Conservation (phyloP, 1,140 invertebrate species). For the Drosophila lacteicornis region DNA sequence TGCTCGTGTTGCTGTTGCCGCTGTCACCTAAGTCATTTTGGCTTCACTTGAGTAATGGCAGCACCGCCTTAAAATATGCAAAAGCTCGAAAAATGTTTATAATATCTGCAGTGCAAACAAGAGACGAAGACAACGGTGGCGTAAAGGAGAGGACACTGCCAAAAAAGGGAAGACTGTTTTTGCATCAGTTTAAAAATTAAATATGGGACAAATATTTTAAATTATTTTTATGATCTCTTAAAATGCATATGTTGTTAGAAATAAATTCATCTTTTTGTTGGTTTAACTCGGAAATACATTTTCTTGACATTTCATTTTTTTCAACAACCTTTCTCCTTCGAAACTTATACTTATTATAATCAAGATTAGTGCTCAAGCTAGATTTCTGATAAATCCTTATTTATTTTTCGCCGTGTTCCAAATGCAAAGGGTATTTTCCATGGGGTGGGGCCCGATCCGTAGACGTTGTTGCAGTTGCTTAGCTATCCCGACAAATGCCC, state of each 20-base stretch:
- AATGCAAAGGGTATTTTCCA: conserved; percentile 38
- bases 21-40: conserved; percentile 71
- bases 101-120: conserved; percentile 72
- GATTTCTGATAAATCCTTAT: no score
- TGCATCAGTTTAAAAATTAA: neutral
- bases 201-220: neutral
- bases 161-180: neutral
- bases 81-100: conserved; percentile 78
- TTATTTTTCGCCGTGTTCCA: neutral
- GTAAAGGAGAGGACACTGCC: neutral
- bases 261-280: no score
- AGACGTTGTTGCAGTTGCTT: conserved; percentile 46
- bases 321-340: neutral
- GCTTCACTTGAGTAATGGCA: conserved; percentile 68
- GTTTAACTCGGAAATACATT: no score
- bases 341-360: neutral
- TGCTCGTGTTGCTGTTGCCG: conserved; percentile 13
- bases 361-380: no score
- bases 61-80: conserved; percentile 70
- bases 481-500: conserved; percentile 51
- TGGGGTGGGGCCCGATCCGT: conserved; percentile 22
- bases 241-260: no score
- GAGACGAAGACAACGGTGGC: conserved; percentile 33
- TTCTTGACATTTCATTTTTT: no score
- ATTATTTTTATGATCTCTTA: neutral